phyloP scores from a whole-genome alignment of 2,113 vertebrate genomes.

The Scolopax mira region DNA sequence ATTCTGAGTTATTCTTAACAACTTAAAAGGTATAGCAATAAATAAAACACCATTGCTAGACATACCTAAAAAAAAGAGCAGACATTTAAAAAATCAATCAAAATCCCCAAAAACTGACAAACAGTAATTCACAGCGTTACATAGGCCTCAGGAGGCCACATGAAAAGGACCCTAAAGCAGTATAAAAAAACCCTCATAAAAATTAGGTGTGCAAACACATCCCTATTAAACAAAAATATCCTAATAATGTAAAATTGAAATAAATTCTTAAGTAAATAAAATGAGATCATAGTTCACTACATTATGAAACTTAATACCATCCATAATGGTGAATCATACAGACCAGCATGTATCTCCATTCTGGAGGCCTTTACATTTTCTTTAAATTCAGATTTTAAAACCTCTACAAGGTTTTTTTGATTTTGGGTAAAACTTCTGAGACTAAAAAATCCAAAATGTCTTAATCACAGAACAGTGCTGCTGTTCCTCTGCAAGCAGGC shows the following conservation, averaged over 20 bases:
- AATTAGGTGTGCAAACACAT: conserved; percentile 77
- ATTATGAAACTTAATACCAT: conserved; percentile 51
- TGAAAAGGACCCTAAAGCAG: conserved; percentile 54
- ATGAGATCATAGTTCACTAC: conserved; percentile 70
- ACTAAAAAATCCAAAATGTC: not conserved
- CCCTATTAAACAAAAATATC: conserved; percentile 70
- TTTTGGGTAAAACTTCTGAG: conserved; percentile 26
- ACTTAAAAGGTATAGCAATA: conserved; percentile 68
- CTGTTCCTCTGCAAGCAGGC: conserved; percentile 5
- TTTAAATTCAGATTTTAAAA: conserved; percentile 36
- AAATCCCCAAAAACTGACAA: conserved; percentile 55
- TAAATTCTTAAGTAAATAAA: conserved; percentile 77
- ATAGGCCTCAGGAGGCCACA: conserved; percentile 54
- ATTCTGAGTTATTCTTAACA: conserved; percentile 46
- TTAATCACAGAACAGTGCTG: conserved; percentile 12
- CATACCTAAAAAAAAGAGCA: conserved; percentile 67
- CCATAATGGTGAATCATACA: conserved; percentile 16
- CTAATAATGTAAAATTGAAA: conserved; percentile 74
- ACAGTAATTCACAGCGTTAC: conserved; percentile 84
- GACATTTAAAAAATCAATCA: conserved; percentile 60
- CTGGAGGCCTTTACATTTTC: not conserved
- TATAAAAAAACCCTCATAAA: conserved; percentile 63
- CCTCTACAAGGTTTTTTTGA: not conserved
- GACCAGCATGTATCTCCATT: conserved; percentile 29
- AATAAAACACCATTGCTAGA: conserved; percentile 76